phyloP scores from a whole-genome alignment of 2,797 vertebrate species.

The Cichlasoma orientale region DNA sequence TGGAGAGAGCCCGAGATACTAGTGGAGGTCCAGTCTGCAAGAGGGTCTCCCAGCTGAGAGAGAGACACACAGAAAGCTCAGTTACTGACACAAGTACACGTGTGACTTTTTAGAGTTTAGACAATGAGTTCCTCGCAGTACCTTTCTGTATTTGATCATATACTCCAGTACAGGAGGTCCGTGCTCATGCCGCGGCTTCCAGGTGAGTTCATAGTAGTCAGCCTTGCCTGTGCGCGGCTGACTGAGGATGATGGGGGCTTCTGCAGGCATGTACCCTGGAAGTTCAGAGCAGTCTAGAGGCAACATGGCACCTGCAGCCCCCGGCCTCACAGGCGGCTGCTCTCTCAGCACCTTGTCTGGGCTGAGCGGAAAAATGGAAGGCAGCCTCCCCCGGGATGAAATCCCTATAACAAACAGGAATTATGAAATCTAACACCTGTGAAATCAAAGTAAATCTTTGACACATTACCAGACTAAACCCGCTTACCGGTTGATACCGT shows the following conservation, averaged over 20 bases:
- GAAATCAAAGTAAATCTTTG: not conserved
- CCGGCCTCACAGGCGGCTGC: constrained; percentile 74
- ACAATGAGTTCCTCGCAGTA: constrained; percentile 48
- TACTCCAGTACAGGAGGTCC: constrained; percentile 89
- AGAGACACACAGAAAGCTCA: not conserved
- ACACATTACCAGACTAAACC: rapidly evolving
- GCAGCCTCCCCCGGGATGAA: constrained; percentile 70
- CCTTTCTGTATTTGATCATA: constrained; percentile 94
- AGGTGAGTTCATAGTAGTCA: constrained; percentile 93
- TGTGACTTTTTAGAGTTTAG: not conserved
- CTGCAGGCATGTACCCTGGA: constrained; percentile 81
- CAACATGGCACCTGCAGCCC: constrained; percentile 55
- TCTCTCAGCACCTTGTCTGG: constrained; percentile 83
- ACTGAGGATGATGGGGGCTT: constrained; percentile 95
- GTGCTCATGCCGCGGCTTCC: constrained; percentile 90
- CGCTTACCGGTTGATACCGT: constrained; percentile 84
- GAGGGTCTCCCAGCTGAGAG: constrained; percentile 84
- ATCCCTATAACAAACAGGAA: constrained; percentile 39
- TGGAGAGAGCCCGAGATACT: constrained; percentile 88
- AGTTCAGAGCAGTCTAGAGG: constrained; percentile 82
- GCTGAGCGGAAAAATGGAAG: constrained; percentile 73
- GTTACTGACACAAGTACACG: not conserved
- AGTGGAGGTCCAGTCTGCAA: constrained; percentile 86
- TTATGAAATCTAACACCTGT: not conserved
- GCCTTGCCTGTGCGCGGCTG: constrained; percentile 93